A percentile compares a stretch with the other conserved stretches of the same genome.
These are phyloP conservation scores for Tricholauxania praeusta DNA, from an alignment of 2,888 invertebrate genomes.

Conservation along the genomic window DNA sequence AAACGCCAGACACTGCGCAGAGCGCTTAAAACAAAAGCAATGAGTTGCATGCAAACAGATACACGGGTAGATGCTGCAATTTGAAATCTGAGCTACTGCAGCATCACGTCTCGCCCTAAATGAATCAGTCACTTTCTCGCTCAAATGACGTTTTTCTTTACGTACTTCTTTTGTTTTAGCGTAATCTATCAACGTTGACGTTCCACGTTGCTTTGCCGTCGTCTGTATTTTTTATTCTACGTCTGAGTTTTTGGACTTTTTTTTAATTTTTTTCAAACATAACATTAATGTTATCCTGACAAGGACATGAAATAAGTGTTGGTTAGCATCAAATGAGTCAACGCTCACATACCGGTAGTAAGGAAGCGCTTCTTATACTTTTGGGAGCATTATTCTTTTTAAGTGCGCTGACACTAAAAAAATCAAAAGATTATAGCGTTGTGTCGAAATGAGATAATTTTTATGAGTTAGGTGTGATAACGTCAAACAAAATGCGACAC, in stretches of 20 bases:
- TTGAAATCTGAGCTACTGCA: constrained; percentile 25
- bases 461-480: no score
- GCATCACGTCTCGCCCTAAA: constrained; percentile 20
- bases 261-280: constrained; percentile 21
- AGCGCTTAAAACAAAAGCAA: not conserved
- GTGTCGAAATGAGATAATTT: no score
- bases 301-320: constrained; percentile 34
- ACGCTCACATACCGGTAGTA: no score
- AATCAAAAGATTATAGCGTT: no score
- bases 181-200: constrained; percentile 32
- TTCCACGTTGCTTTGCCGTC: not conserved
- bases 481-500: no score
- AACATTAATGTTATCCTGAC: constrained; percentile 36
- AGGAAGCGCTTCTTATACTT: no score
- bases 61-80: not conserved
- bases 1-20: constrained; percentile 13
- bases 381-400: no score
- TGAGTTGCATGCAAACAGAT: not conserved
- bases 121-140: constrained; percentile 33
- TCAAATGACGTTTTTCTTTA: constrained; percentile 13
- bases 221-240: constrained; percentile 4
- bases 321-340: no score
- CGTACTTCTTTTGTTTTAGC: constrained; percentile 6
- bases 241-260: not conserved
- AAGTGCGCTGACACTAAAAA: no score